phyloP scores from a whole-genome alignment of 1,140 invertebrate species.

The Cataglyphis hispanica region DNA sequence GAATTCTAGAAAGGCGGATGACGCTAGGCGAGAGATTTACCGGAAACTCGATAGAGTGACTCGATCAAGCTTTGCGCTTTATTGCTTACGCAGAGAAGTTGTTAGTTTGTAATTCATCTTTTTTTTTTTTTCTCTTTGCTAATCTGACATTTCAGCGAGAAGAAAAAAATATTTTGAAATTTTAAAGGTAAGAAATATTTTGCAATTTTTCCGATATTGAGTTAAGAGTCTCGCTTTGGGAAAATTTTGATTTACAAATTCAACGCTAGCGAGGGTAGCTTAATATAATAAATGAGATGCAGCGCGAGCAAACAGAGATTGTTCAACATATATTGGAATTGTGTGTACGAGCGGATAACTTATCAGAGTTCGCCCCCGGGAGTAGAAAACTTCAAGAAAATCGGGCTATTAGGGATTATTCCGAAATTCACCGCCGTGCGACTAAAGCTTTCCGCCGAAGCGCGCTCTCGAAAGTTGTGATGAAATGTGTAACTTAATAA shows the following conservation, averaged over 20 bases:
- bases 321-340: slow-evolving; percentile 26
- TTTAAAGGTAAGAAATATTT: neutral
- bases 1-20: slow-evolving; percentile 31
- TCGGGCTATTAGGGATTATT: slow-evolving; percentile 58
- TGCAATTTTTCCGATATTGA: neutral
- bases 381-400: slow-evolving; percentile 60
- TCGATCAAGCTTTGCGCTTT: neutral
- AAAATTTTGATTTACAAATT: neutral
- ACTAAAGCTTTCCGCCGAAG: slow-evolving; percentile 57
- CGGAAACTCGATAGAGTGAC: slow-evolving; percentile 34
- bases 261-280: slow-evolving; percentile 6
- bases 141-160: neutral
- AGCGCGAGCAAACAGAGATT: slow-evolving; percentile 18
- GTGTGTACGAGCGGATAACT: neutral
- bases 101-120: neutral
- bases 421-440: slow-evolving; percentile 55
- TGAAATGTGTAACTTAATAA: slow-evolving; percentile 73
- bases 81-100: neutral
- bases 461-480: slow-evolving; percentile 52
- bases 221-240: neutral
- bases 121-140: neutral
- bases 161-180: too few relatives aligned
- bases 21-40: slow-evolving; percentile 26
- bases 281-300: slow-evolving; percentile 21
- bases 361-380: slow-evolving; percentile 26